A percentile compares a stretch with the other conserved stretches of the same genome.
Conservation (phyloP, 2,797 vertebrate species). For the Pelodytes ibericus region DNA sequence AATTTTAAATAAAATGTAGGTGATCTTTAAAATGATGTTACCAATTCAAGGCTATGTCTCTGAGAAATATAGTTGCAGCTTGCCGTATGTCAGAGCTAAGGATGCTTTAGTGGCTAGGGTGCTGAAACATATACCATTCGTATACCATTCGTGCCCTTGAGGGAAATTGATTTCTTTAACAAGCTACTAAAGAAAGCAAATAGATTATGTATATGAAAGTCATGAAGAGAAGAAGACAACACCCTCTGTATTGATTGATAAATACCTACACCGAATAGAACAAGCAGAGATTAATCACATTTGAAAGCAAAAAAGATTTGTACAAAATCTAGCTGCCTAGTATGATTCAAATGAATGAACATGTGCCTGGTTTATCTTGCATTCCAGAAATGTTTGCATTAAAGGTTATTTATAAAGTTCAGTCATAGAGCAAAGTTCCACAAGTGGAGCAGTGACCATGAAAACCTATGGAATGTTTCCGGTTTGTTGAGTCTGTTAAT, state of each 20-base stretch:
- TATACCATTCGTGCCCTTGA: constrained; percentile 48
- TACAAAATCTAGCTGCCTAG: constrained; percentile 25
- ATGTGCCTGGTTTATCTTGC: neutral
- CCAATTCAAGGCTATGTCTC: constrained; percentile 22
- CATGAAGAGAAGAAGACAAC: constrained; percentile 41
- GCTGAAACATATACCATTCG: constrained; percentile 37
- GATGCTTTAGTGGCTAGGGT: constrained; percentile 34
- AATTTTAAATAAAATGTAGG: constrained; percentile 16
- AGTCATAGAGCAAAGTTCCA: too few species aligned
- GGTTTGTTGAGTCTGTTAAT: too few species aligned
- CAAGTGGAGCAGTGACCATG: too few species aligned
- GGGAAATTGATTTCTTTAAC: constrained; percentile 50
- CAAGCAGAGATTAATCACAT: constrained; percentile 46
- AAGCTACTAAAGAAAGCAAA: constrained; percentile 50
- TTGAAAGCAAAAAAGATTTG: constrained; percentile 45
- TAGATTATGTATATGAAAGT: constrained; percentile 49
- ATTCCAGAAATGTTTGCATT: too few species aligned
- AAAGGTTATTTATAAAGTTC: too few species aligned
- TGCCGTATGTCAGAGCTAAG: constrained; percentile 31
- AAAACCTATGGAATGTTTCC: too few species aligned
- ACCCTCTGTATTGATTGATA: constrained; percentile 48
- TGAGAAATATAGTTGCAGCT: constrained; percentile 28
- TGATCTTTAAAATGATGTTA: constrained; percentile 12
- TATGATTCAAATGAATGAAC: constrained; percentile 25
- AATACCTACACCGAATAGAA: constrained; percentile 42